These are phyloP conservation scores for Anoplolepis gracilipes DNA, from an alignment of 1,140 invertebrate species.

Conservation along the genomic window DNA sequence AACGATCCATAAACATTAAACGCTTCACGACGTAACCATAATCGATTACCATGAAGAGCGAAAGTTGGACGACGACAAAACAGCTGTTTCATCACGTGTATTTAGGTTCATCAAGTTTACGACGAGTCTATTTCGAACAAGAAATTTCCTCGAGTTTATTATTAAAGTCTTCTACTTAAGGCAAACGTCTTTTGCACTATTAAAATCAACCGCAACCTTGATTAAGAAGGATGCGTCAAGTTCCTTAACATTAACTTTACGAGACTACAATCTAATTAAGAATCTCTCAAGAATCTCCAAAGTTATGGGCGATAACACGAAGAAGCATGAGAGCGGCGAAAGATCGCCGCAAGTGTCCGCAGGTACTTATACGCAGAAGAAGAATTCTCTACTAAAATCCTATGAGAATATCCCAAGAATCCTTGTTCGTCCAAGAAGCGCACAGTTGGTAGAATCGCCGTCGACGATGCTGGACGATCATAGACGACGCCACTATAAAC, in stretches of 20 bases:
- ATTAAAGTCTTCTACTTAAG: constrained; percentile 61
- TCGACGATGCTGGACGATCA: constrained; percentile 19
- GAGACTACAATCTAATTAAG: constrained; percentile 25
- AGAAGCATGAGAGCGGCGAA: constrained; percentile 17
- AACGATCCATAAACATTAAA: neutral
- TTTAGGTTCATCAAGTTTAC: neutral
- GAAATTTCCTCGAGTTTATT: neutral
- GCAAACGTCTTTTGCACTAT: constrained; percentile 66
- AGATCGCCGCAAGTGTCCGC: constrained; percentile 25
- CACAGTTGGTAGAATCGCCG: neutral
- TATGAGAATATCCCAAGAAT: neutral
- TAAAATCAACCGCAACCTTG: constrained; percentile 24
- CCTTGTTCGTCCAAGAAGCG: neutral
- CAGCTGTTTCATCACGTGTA: neutral
- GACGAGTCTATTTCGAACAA: neutral
- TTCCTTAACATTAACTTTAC: neutral
- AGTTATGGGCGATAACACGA: neutral
- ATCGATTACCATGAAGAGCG: neutral
- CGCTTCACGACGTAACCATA: neutral
- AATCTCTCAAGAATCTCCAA: constrained; percentile 29
- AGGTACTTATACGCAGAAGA: constrained; percentile 43
- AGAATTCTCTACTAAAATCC: constrained; percentile 19
- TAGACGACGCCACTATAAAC: constrained; percentile 7
- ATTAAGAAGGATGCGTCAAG: constrained; percentile 1
- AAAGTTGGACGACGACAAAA: neutral